Percentiles rank a stretch among this genome's conserved stretches.
phyloP scores from a whole-genome alignment of 2,888 invertebrate species.

The Norana najaformis region DNA sequence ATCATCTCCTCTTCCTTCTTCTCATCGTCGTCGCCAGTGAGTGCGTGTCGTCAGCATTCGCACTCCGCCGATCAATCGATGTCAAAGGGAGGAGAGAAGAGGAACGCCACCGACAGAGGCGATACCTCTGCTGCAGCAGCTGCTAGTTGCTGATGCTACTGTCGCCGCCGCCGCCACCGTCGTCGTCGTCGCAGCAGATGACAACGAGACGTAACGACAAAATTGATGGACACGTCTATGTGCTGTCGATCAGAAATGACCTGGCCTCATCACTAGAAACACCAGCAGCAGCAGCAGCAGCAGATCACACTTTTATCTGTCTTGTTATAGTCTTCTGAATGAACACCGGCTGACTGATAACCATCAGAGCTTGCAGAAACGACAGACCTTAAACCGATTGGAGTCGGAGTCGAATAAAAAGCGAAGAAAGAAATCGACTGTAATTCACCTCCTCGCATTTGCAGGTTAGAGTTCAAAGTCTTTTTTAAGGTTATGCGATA shows the following conservation, averaged over 20 bases:
- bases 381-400: neutral
- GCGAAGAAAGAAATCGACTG: neutral
- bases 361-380: neutral
- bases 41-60: neutral
- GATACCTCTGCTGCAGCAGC: neutral
- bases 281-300: neutral
- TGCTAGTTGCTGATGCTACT: slow-evolving; percentile 8
- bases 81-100: slow-evolving; percentile 18
- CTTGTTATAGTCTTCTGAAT: neutral
- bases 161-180: neutral
- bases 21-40: neutral
- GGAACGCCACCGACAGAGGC: neutral
- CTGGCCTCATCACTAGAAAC: neutral
- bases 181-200: neutral
- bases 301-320: neutral
- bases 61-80: slow-evolving; percentile 4
- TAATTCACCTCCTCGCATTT: neutral
- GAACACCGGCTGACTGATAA: neutral
- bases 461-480: slow-evolving; percentile 1
- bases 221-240: neutral
- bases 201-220: neutral
- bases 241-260: neutral
- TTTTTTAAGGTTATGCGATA: neutral
- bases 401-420: neutral
- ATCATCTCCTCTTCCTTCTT: neutral